Conservation (phyloP, 2,888 invertebrate species). For the Caenorhabditis macrosperma region DNA sequence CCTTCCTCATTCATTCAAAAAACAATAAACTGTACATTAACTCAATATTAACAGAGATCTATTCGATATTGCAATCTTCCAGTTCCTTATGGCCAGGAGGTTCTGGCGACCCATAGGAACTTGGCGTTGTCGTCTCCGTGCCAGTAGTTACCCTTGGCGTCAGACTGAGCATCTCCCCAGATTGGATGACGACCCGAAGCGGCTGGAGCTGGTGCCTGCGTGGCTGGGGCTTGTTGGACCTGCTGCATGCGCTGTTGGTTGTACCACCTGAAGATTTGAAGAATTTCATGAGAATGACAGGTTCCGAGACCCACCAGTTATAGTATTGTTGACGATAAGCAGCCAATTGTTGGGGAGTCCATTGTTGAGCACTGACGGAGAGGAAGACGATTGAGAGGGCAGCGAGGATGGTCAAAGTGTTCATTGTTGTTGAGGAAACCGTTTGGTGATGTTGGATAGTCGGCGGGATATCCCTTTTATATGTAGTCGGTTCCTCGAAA, state of each 20-base stretch:
- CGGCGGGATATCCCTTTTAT: conserved; percentile 18
- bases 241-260: conserved; percentile 40
- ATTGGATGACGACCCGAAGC: conserved; percentile 5
- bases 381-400: neutral
- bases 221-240: conserved; percentile 7
- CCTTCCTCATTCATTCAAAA: no score
- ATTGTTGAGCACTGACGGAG: conserved; percentile 21
- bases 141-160: conserved; percentile 40
- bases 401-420: neutral
- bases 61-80: neutral
- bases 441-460: neutral
- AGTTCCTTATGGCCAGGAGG: conserved; percentile 27
- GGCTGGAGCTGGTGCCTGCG: conserved; percentile 13
- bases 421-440: conserved; percentile 8
- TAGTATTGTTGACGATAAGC: conserved; percentile 52
- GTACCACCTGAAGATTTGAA: conserved; percentile 52
- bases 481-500: neutral
- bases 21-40: no score
- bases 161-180: conserved; percentile 34
- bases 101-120: conserved; percentile 19
- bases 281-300: no score
- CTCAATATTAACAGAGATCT: no score
- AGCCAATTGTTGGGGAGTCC: conserved; percentile 45
- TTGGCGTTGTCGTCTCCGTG: conserved; percentile 51
- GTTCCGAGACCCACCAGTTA: conserved; percentile 25